Percentiles rank a stretch among this genome's conserved stretches.
These are phyloP conservation scores for Scytalopus superciliaris DNA, from an alignment of 2,113 vertebrate species.

Conservation along the genomic window DNA sequence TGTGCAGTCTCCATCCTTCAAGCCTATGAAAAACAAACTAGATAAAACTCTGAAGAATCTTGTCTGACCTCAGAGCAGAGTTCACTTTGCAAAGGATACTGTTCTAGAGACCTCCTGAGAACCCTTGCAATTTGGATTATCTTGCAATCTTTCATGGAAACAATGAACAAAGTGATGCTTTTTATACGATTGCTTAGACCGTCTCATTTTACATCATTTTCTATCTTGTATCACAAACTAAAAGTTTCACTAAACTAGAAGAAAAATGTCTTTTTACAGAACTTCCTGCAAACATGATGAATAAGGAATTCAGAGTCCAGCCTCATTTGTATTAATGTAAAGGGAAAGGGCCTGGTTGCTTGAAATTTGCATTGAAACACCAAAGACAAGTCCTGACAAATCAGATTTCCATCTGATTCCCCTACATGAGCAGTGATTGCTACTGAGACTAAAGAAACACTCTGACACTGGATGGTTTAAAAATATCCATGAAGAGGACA, in stretches of 20 bases:
- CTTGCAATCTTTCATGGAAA: neutral
- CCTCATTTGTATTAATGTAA: neutral
- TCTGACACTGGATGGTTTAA: neutral
- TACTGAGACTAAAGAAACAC: neutral
- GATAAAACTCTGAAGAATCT: neutral
- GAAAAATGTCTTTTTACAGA: neutral
- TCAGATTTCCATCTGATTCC: neutral
- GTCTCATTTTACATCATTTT: neutral
- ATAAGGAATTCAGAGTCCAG: neutral
- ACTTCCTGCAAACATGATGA: neutral
- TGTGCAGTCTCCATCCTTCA: rapidly evolving
- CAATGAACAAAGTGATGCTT: neutral
- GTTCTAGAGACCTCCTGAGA: neutral
- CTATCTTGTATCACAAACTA: neutral
- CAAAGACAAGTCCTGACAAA: neutral
- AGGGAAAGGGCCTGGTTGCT: neutral
- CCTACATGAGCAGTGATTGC: neutral
- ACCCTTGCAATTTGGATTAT: neutral
- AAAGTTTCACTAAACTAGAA: neutral
- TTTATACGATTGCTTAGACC: neutral
- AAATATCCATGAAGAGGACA: constrained; percentile 12
- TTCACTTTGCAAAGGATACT: neutral
- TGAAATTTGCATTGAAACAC: neutral
- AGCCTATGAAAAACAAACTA: neutral
- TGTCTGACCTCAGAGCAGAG: neutral